Base-by-base conservation (phyloP, 2,888 invertebrate species). In the Allacma fusca region DNA sequence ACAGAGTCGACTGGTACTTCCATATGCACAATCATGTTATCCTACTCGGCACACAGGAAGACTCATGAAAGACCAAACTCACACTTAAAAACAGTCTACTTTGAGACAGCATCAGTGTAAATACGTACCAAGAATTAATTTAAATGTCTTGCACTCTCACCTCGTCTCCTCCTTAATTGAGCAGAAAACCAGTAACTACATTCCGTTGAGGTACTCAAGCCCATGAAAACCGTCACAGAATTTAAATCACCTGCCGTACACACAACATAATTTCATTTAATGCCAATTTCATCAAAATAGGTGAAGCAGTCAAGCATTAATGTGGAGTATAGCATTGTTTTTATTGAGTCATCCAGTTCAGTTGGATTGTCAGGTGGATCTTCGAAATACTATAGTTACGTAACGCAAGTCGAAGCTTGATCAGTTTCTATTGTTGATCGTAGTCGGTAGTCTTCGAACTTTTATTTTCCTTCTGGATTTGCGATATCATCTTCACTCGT, bases 1-100 rank as follows among this genome's bases (percentile, higher is more conserved):
- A 62, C 19, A 50, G n/a, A 13, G 16, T 4, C 50, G n/a, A 16
- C 50, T 50, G 64, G 24, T 64, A 26, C 64, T 64, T 64, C 16
- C 64, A 64, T 28, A 64, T n/a, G n/a, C 23, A 64, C 13, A 64
- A 12, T 2, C 64, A 64, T 50, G 50, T 50, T 13, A 1, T 19
- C 19, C 19, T 50, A 50, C 50, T 50, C 2, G 13, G 9, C 19
- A 65, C 65, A 65, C 65, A 65, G 29, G 65, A 65, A 65, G 28
- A 19, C 19, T 29, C 9, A 24, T 28, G n/a, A 9, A 28, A n/a
- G 26, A 24, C 50, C 2, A 50, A 13, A 50, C 50, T 50, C 50
- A 50, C 16, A n/a, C 50, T 50, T 50, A n/a, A 19, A 40, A 50
- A 19, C 28, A 62, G 21, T 65, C 65, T 28, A 65, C 28, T 65